Conservation (phyloP, 2,797 vertebrate genomes). For the Mormyrops boulengeri region DNA sequence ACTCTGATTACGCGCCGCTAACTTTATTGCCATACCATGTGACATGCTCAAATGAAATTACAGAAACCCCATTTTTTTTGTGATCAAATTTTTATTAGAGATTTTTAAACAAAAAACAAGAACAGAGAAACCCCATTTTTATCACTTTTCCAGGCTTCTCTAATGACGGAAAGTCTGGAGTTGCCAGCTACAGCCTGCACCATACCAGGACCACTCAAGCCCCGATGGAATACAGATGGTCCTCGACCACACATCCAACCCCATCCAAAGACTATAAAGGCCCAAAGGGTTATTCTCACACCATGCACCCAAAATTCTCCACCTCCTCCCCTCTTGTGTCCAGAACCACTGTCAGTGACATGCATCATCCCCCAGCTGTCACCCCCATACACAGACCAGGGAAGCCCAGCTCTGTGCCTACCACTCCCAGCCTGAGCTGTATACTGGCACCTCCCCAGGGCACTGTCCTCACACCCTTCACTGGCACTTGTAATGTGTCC, state of each 20-base stretch:
- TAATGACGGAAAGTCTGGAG: constrained; percentile 47
- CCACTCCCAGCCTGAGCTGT: constrained; percentile 46
- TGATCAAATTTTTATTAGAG: no score
- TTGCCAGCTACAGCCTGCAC: constrained; percentile 43
- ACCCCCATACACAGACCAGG: no score
- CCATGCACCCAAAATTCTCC: neutral
- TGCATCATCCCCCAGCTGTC: neutral
- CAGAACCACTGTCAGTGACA: neutral
- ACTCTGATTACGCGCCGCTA: neutral
- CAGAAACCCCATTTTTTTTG: neutral
- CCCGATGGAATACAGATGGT: no score
- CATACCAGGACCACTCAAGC: neutral
- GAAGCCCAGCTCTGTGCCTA: constrained; percentile 29
- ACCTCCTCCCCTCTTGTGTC: neutral
- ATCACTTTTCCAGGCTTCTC: neutral
- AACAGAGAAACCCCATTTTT: neutral
- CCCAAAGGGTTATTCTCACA: constrained; percentile 16
- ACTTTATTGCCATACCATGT: neutral
- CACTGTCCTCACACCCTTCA: constrained; percentile 69
- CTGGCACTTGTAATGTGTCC: constrained; percentile 57
- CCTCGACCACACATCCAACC: neutral
- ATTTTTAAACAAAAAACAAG: no score
- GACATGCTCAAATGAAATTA: neutral
- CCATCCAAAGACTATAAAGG: constrained; percentile 8
- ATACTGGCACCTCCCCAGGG: constrained; percentile 61